Evolutionary conservation across 2,888 invertebrate genomes (phyloP), one percentile per base, ranked within the genome.

Genomic region (Epicampocera succincta): DNA sequence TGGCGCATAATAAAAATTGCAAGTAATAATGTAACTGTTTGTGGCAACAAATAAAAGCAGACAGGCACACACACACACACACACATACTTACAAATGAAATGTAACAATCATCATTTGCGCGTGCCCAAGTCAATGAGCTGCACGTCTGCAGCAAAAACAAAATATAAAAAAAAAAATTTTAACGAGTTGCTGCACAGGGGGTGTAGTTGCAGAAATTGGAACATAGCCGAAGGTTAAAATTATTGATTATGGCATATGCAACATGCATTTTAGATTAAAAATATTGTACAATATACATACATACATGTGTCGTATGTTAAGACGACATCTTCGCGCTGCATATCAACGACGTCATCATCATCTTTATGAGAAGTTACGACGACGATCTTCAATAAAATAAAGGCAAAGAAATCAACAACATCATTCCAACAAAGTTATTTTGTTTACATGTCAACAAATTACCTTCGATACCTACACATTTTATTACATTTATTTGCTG

Each of bases 381-480:
- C 33, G 25, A 78, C 33, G n/a, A 71, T 66, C 71, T 71, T 54
- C 66, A 46, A 60, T 38, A 50, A 52, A 46, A 69, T 56, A 68
- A 44, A 66, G 13, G 42, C n/a, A 40, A 68, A 66, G n/a, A 46
- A 63, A 69, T 54, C 68, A 42, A 21, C 61, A 38, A 68, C 58
- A 56, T 29, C 54, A 60, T 60, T 60, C 60, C 19, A 63, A 65
- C 56, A 71, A 82, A 74, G 69, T 78, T 78, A 82, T 82, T 78
- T 78, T 78, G 74, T 82, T 50, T 72, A 75, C 74, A 82, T 78
- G 82, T 82, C 82, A 82, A 78, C 82, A 82, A 82, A 82, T 82
- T 82, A 74, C 82, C 82, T 78, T 82, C 82, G 74, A 82, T 78
- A 82, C 82, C 83, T 83, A 83, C 83, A 83, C 80, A 79, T 60